Base-by-base conservation (phyloP, 2,113 vertebrate species). In the Cottus gobio region DNA sequence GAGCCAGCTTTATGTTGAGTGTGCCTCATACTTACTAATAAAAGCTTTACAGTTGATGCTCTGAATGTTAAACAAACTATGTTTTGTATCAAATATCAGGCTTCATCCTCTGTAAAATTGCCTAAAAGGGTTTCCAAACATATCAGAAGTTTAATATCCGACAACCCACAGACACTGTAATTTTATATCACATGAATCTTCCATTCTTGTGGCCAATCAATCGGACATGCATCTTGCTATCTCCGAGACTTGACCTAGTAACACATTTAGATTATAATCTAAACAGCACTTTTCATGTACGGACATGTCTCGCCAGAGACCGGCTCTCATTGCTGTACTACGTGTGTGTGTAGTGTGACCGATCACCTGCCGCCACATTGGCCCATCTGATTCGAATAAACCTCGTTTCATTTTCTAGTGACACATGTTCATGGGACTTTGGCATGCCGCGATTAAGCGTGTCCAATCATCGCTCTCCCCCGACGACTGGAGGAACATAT, bases 221-320 rank as follows among this genome's bases (percentile, higher is more conserved):
- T 84, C 71, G 44, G 78, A 79, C 75, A 79, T 78, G 75, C 65
- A 56, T 50, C 69, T 10, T 26, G 18, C 46, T 34, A 68, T 83
- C 61, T 71, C 31, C 26, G 26, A 75, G 65, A 80, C 54, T 67
- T 79, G 85, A 85, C 85, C 77, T 37, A 87, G 77, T 82, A 86
- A 86, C 83, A 86, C 77, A 77, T 75, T 83, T 78, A 80, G 82
- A 83, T 75, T 11, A 44, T 48, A 68, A 82, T 75, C 64, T 63
- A 24, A 71, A 56, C 8, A n/a, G 48, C 46, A 60, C 7, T 73
- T 48, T 72, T 57, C 77, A 73, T 67, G 73, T 71, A 39, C 75
- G 64, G 54, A 66, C 68, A 78, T 66, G 76, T 72, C 7, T 50
- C 28, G 42, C 50, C 68, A 2, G 4, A 62, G 39, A 54, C 34